phyloP scores from a whole-genome alignment of 2,113 vertebrate species.

The Himantopus leucocephalus region DNA sequence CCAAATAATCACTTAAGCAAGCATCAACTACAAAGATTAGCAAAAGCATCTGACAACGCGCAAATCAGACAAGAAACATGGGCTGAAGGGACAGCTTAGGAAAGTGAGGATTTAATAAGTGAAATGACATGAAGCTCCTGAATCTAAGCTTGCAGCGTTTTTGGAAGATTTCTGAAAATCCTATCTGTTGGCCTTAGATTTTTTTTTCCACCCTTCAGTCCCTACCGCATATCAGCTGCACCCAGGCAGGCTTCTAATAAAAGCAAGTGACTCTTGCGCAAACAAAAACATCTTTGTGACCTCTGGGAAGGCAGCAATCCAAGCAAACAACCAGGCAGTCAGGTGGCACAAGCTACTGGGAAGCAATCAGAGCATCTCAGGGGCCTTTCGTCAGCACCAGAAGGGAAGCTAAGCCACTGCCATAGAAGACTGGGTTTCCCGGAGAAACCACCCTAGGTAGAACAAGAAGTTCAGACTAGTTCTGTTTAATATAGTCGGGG shows the following conservation, averaged over 20 bases:
- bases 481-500: neutral
- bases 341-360: conserved; percentile 49
- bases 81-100: conserved; percentile 17
- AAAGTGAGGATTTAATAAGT: conserved; percentile 37
- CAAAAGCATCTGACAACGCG: conserved; percentile 42
- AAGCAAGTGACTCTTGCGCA: conserved; percentile 66
- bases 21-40: conserved; percentile 41
- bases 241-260: conserved; percentile 71
- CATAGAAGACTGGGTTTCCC: neutral
- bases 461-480: neutral
- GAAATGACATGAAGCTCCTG: neutral
- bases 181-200: conserved; percentile 12
- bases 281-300: conserved; percentile 68
- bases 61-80: neutral
- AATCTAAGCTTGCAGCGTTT: conserved; percentile 39
- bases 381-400: neutral
- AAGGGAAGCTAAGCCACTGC: neutral
- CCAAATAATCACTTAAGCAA: conserved; percentile 64
- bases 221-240: conserved; percentile 68
- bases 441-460: neutral
- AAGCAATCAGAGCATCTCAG: neutral
- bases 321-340: conserved; percentile 57
- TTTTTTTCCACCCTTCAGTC: conserved; percentile 31
- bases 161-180: conserved; percentile 28
- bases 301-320: conserved; percentile 63